These are phyloP conservation scores for Bombyx huttoni DNA, from an alignment of 2,888 invertebrate species.

Conservation along the genomic window DNA sequence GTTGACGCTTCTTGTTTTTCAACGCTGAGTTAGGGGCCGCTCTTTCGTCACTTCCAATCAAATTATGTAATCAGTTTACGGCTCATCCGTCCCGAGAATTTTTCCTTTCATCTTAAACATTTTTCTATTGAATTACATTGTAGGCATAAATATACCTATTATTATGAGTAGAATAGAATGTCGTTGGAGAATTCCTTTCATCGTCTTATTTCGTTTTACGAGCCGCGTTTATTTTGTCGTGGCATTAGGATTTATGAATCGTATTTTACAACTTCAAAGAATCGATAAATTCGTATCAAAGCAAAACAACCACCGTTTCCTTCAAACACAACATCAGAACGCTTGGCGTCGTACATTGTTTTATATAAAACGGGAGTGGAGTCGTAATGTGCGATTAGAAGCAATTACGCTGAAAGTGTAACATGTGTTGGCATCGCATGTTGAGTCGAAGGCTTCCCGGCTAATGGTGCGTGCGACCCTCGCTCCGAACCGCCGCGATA, in stretches of 20 bases:
- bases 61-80: slow-evolving; percentile 64
- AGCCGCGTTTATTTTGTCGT: neutral
- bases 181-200: neutral
- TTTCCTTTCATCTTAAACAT: slow-evolving; percentile 18
- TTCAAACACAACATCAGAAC: neutral
- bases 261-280: neutral
- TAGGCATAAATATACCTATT: neutral
- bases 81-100: slow-evolving; percentile 45
- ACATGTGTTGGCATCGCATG: slow-evolving; percentile 59
- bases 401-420: slow-evolving; percentile 65
- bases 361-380: slow-evolving; percentile 6
- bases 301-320: neutral
- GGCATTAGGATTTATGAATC: neutral
- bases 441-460: slow-evolving; percentile 39
- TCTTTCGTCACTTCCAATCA: slow-evolving; percentile 58
- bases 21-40: slow-evolving; percentile 48
- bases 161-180: neutral
- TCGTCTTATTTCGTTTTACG: neutral
- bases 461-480: slow-evolving; percentile 62
- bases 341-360: neutral
- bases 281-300: neutral
- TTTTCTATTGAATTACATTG: neutral
- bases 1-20: slow-evolving; percentile 49
- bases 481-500: slow-evolving; percentile 22
- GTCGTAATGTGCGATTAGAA: slow-evolving; percentile 45